These are phyloP conservation scores for Trissonchulus sp. DNA, from an alignment of 2,888 invertebrate species.

Conservation along the genomic window DNA sequence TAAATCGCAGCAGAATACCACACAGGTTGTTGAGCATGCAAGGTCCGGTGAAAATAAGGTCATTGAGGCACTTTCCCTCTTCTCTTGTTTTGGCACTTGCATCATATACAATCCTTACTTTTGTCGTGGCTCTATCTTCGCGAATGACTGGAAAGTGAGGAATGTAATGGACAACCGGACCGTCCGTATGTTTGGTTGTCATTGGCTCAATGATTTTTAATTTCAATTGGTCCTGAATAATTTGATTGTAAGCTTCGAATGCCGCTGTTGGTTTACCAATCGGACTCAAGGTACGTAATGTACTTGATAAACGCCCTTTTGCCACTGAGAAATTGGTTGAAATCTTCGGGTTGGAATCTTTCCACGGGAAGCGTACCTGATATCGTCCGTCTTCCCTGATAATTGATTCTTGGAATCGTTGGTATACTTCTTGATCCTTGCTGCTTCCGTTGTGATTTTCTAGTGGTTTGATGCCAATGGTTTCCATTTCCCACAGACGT, in stretches of 20 bases:
- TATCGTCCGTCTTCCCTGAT: not conserved
- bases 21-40: not conserved
- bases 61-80: not conserved
- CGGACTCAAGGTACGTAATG: not conserved
- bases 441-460: no score
- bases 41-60: not conserved
- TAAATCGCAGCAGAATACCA: not conserved
- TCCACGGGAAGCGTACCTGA: not conserved
- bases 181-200: slow-evolving; percentile 1
- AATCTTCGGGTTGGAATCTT: not conserved
- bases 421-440: not conserved
- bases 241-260: not conserved
- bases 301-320: not conserved
- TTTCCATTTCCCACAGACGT: no score
- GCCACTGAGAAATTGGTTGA: not conserved
- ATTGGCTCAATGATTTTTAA: not conserved
- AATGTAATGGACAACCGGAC: slow-evolving; percentile 1
- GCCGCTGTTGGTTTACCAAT: not conserved
- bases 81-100: no score
- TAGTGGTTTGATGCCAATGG: no score
- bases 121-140: not conserved
- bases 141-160: not conserved
- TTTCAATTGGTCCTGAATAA: slow-evolving; percentile 4
- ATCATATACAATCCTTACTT: no score
- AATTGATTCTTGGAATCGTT: not conserved